Evolutionary conservation across 92 coral and sea anemone genomes (phyloP).

Genomic region (Zoanthus sociatus): DNA sequence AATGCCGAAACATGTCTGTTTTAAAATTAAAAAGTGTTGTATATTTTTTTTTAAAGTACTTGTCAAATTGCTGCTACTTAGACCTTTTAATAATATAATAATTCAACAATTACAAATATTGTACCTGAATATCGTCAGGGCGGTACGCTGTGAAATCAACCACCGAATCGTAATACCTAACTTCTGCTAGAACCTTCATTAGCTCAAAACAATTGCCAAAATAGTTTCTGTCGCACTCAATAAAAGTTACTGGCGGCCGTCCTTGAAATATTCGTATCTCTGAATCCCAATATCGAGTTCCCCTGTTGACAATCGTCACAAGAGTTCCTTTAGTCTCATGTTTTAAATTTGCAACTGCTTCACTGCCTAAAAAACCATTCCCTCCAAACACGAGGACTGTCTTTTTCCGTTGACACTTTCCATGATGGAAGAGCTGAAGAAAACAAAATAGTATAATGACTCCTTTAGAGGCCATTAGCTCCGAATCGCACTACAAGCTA

Average conservation of each 20-base stretch:
- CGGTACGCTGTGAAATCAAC: conserved; percentile 36
- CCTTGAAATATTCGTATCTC: conserved; percentile 25
- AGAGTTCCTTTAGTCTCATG: conserved; percentile 30
- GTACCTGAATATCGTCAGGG: conserved; percentile 23
- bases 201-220: conserved; percentile 5
- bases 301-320: conserved; percentile 40
- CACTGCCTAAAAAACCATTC: conserved; percentile 43
- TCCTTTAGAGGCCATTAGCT: conserved; percentile 18
- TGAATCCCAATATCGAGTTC: conserved; percentile 45
- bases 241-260: conserved; percentile 26
- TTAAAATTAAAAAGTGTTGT: too few relatives aligned
- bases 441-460: neutral
- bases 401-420: neutral
- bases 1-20: too few relatives aligned
- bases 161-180: neutral
- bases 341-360: conserved; percentile 30
- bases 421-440: conserved; percentile 6
- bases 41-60: too few relatives aligned
- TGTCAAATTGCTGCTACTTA: too few relatives aligned
- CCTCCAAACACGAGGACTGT: conserved; percentile 38
- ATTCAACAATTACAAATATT: neutral
- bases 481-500: neutral
- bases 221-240: conserved; percentile 30
- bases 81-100: neutral
- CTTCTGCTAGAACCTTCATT: neutral